phyloP scores from a whole-genome alignment of 2,113 vertebrate species.

The Pagrus major region DNA sequence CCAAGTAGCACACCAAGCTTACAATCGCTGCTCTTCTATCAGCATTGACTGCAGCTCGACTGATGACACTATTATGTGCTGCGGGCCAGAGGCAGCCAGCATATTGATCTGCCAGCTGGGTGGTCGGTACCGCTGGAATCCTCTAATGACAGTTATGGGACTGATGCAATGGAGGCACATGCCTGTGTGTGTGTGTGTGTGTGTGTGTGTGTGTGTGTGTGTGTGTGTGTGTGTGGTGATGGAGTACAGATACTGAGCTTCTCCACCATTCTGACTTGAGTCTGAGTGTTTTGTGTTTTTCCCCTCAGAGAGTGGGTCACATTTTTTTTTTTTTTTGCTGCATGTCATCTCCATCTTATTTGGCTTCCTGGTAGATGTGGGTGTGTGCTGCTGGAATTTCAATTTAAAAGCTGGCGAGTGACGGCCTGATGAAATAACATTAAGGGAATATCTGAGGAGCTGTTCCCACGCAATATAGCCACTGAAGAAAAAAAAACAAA shows the following conservation, averaged over 20 bases:
- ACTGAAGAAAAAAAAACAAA: constrained; percentile 17
- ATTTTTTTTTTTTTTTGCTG: constrained; percentile 38
- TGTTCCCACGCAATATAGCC: constrained; percentile 22
- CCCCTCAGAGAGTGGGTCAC: constrained; percentile 14
- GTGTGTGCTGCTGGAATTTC: constrained; percentile 30
- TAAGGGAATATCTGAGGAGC: constrained; percentile 41
- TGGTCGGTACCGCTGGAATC: constrained; percentile 28
- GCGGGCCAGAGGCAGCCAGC: constrained; percentile 16
- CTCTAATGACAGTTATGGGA: constrained; percentile 31
- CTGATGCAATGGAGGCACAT: neutral
- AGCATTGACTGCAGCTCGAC: constrained; percentile 3
- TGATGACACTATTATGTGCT: constrained; percentile 45
- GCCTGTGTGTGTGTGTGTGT: constrained; percentile 7
- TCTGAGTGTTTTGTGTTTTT: constrained; percentile 18
- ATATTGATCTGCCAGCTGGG: constrained; percentile 36
- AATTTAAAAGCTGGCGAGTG: constrained; percentile 25
- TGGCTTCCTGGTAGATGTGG: constrained; percentile 9
- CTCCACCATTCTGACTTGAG: neutral
- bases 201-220: constrained; percentile 18
- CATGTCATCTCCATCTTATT: constrained; percentile 43
- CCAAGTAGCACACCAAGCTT: neutral
- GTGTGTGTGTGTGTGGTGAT: constrained; percentile 1
- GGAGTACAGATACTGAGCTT: neutral
- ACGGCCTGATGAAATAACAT: constrained; percentile 38
- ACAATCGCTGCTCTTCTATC: constrained; percentile 21